Evolutionary conservation across 2,888 invertebrate genomes (phyloP).

Genomic region (Keiferia lycopersicella): DNA sequence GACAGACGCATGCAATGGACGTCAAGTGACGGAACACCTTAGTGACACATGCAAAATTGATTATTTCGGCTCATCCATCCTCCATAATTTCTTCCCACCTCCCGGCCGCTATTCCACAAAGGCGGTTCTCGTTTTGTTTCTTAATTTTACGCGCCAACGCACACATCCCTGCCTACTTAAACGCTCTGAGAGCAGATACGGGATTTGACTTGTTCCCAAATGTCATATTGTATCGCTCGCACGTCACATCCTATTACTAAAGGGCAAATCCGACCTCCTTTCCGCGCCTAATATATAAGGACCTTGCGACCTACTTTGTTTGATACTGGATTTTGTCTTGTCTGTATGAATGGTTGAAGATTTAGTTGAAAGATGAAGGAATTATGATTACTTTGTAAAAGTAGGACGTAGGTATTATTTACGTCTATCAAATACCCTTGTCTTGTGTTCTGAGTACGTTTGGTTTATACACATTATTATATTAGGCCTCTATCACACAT

Average conservation of each 20-base stretch:
- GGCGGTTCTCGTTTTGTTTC: slow-evolving; percentile 58
- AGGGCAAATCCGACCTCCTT: slow-evolving; percentile 31
- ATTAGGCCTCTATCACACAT: too few species aligned
- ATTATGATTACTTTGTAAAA: not conserved
- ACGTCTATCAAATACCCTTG: too few species aligned
- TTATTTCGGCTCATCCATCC: slow-evolving; percentile 38
- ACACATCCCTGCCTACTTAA: slow-evolving; percentile 48
- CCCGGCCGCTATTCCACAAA: slow-evolving; percentile 41
- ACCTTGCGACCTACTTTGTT: slow-evolving; percentile 33
- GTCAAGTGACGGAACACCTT: too few species aligned
- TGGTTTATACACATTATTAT: too few species aligned
- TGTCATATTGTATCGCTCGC: slow-evolving; percentile 39
- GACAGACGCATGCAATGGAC: too few species aligned
- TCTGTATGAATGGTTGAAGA: slow-evolving; percentile 12
- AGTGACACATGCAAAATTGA: too few species aligned
- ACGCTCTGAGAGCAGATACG: slow-evolving; percentile 34
- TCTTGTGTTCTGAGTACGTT: too few species aligned
- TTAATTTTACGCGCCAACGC: slow-evolving; percentile 59
- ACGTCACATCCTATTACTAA: slow-evolving; percentile 38
- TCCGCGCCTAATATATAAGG: slow-evolving; percentile 31
- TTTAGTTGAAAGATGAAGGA: not conserved
- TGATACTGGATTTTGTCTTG: slow-evolving; percentile 19
- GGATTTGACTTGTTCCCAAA: slow-evolving; percentile 33
- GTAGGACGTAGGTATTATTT: not conserved
- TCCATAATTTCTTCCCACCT: slow-evolving; percentile 26